Evolutionary conservation across 2,113 vertebrate species (phyloP), one percentile per base, ranked within the genome.

Genomic region (Pomatorhinus ruficollis): DNA sequence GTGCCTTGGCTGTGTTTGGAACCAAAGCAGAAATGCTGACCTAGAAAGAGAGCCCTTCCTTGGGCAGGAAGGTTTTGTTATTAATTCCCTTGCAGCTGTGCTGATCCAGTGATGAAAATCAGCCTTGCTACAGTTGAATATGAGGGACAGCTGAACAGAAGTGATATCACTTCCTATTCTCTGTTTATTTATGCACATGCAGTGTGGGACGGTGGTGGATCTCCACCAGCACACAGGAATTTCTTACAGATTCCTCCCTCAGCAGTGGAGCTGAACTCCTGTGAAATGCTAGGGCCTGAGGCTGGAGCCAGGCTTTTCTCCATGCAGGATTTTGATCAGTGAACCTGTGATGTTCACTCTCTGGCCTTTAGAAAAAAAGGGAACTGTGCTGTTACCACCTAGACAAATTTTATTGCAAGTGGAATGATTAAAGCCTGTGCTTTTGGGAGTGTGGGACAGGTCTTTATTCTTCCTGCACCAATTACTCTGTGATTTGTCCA

Each of bases 171-270:
- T 72, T 57, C 28, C 49, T 60, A 4, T 28, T 65, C 39, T 31
- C 37, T 60, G 28, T 25, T 69, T 56, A 12, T 87, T 52, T 81
- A 14, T 13, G 12, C 54, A 15, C 47, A 28, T 8, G 24, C 45
- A 57, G 11, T 4, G 21, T 0, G 0, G 56, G 31, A 30, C 28
- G 61, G 15, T 54, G 35, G 20, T 80, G 18, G 12, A 19, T 35
- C 23, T 60, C 40, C 15, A 7, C 11, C 47, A 59, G 17, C 4
- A 2, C 33, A 16, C 31, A 24, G 6, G 5, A 27, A 39, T 83
- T 77, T 64, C 16, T 81, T 75, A 24, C 49, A 69, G 22, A 37
- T 39, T 59, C 22, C 15, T 40, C 54, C 35, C 45, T 42, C 63
- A 70, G 64, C 18, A 70, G 20, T 0, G 1, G 11, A 45, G 68